Conservation (phyloP, 1,140 invertebrate genomes). For the Drosophila pseudoananassae region DNA sequence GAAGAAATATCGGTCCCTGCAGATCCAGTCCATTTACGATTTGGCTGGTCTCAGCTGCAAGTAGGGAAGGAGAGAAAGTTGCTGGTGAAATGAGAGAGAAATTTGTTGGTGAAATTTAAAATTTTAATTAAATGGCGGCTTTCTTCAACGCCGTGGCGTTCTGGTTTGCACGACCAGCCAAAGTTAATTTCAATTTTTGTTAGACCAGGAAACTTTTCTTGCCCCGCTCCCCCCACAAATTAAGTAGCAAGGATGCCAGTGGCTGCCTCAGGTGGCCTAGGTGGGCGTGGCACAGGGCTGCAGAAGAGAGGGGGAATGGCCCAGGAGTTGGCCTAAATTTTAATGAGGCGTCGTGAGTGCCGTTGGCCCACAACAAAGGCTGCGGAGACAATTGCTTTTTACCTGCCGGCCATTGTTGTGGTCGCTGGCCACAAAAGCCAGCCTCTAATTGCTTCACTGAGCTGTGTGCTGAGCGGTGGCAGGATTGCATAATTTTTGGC, state of each 20-base stretch:
- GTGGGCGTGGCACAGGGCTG: no score
- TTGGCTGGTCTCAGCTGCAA: conserved; percentile 68
- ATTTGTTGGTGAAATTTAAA: conserved; percentile 49
- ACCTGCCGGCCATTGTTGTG: conserved; percentile 67
- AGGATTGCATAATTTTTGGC: conserved; percentile 70
- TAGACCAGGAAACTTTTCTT: conserved; percentile 59
- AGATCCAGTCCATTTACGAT: conserved; percentile 87
- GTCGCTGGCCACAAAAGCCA: conserved; percentile 34
- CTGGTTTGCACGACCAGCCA: conserved; percentile 41
- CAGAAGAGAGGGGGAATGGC: neutral
- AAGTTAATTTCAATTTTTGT: conserved; percentile 81
- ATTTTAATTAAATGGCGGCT: conserved; percentile 61
- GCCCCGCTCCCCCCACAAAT: conserved; percentile 24
- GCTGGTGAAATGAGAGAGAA: conserved; percentile 5
- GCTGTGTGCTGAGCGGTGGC: conserved; percentile 31
- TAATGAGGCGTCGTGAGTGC: conserved; percentile 69
- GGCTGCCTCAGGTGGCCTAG: neutral
- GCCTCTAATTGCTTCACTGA: conserved; percentile 62
- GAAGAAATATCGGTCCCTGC: conserved; percentile 90
- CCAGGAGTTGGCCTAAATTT: conserved; percentile 73
- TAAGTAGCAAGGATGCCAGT: conserved; percentile 49
- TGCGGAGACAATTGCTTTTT: conserved; percentile 79
- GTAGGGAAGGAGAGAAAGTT: conserved; percentile 1
- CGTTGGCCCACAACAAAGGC: conserved; percentile 73
- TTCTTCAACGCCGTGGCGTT: neutral